These are phyloP conservation scores for Pogonognathellus flavescens DNA, from an alignment of 1,140 invertebrate genomes.

Conservation along the genomic window DNA sequence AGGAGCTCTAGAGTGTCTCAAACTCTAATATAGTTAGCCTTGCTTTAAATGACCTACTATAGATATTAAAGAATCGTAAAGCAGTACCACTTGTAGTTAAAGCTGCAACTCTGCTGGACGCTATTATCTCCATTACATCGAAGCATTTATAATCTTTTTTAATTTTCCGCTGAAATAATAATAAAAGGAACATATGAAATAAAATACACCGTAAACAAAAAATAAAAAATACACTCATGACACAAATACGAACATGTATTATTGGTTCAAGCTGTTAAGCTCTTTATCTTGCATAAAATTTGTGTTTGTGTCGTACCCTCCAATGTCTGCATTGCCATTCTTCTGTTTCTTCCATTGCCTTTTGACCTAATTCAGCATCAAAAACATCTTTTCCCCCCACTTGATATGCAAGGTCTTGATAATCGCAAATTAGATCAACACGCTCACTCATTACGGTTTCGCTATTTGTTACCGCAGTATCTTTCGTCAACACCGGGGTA, in stretches of 20 bases:
- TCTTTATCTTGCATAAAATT: too few species aligned
- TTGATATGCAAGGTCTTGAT: not conserved
- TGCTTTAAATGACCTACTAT: not conserved
- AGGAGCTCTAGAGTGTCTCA: too few species aligned
- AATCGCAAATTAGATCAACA: not conserved
- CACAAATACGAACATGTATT: not conserved
- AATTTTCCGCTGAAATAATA: not conserved
- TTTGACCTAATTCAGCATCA: not conserved
- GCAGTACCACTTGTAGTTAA: not conserved
- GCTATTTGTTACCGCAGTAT: not conserved
- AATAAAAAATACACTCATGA: too few species aligned
- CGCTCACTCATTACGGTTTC: not conserved
- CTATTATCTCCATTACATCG: not conserved
- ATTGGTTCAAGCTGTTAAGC: too few species aligned
- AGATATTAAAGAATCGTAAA: not conserved
- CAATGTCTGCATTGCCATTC: conserved; percentile 23
- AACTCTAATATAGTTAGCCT: too few species aligned
- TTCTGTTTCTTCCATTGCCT: not conserved
- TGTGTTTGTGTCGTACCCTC: conserved; percentile 18
- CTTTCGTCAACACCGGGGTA: not conserved
- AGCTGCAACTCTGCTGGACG: not conserved
- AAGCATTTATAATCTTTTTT: conserved; percentile 2
- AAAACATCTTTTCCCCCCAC: not conserved
- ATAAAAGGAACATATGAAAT: not conserved
- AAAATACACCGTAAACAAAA: too few species aligned